Evolutionary conservation across 2,113 vertebrate genomes (phyloP).

Genomic region (Lophotis ruficrista): DNA sequence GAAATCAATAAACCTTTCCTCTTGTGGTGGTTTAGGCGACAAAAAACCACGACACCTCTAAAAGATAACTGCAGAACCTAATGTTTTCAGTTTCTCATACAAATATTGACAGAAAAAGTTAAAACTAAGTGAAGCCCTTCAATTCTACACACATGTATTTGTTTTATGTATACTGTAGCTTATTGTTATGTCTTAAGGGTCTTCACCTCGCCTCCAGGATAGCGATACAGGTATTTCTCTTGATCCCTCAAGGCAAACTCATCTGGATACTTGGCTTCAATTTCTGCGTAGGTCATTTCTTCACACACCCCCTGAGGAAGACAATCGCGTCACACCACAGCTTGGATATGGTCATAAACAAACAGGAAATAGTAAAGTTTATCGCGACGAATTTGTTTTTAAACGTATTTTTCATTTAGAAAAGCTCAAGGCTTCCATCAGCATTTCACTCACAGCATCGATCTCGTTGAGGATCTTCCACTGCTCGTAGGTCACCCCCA

Average conservation of each 20-base stretch:
- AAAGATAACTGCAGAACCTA: accelerated
- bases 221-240: constrained; percentile 98
- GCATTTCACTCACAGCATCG: constrained; percentile 85
- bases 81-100: accelerated
- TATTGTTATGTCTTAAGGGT: accelerated
- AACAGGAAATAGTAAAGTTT: neutral
- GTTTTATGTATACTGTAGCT: accelerated
- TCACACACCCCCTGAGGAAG: constrained; percentile 91
- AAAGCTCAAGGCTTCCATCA: neutral
- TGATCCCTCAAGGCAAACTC: constrained; percentile 96
- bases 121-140: neutral
- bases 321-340: neutral
- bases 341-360: accelerated
- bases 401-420: accelerated
- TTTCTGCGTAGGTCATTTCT: constrained; percentile 95
- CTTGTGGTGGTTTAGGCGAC: too few relatives aligned
- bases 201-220: constrained; percentile 95
- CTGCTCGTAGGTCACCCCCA: constrained; percentile 92
- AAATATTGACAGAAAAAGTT: neutral
- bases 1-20: neutral
- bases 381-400: accelerated
- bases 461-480: constrained; percentile 99
- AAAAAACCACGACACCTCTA: too few relatives aligned
- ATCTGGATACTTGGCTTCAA: constrained; percentile 88
- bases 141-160: accelerated